Evolutionary conservation across 2,888 invertebrate species (phyloP).

Genomic region (Priocnemis perturbator): DNA sequence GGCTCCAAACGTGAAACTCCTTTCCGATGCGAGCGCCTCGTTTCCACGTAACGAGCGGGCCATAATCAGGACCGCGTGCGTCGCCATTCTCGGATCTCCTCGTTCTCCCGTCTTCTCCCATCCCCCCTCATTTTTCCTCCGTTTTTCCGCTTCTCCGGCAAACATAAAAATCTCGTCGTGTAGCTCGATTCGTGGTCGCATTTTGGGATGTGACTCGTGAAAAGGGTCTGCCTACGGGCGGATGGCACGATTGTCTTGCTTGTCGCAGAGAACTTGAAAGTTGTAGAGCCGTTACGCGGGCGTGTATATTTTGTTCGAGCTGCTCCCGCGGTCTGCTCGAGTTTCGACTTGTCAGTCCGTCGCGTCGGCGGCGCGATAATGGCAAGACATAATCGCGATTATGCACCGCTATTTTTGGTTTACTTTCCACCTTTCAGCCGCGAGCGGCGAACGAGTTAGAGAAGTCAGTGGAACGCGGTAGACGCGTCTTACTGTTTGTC

Average conservation of each 20-base stretch:
- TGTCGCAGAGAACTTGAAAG: no score
- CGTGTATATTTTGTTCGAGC: background rate
- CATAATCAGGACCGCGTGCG: slow-evolving; percentile 46
- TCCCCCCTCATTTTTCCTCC: background rate
- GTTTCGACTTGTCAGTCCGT: background rate
- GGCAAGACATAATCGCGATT: background rate
- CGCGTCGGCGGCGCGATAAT: no score
- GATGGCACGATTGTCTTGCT: no score
- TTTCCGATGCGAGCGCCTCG: slow-evolving; percentile 47
- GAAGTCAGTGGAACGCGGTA: no score
- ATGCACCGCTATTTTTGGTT: background rate
- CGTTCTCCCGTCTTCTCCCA: background rate
- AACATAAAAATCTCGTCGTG: background rate
- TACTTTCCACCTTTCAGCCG: no score
- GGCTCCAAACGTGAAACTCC: slow-evolving; percentile 49
- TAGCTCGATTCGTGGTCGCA: background rate
- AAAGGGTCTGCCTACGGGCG: no score
- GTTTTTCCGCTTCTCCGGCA: background rate
- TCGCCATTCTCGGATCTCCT: slow-evolving; percentile 42
- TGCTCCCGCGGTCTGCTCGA: background rate
- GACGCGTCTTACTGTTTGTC: no score
- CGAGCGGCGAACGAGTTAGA: no score
- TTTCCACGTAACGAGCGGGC: slow-evolving; percentile 50
- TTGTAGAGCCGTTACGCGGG: no score
- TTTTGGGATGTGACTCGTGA: background rate